phyloP scores from a whole-genome alignment of 2,113 vertebrate genomes.

The Platysternon megacephalum region DNA sequence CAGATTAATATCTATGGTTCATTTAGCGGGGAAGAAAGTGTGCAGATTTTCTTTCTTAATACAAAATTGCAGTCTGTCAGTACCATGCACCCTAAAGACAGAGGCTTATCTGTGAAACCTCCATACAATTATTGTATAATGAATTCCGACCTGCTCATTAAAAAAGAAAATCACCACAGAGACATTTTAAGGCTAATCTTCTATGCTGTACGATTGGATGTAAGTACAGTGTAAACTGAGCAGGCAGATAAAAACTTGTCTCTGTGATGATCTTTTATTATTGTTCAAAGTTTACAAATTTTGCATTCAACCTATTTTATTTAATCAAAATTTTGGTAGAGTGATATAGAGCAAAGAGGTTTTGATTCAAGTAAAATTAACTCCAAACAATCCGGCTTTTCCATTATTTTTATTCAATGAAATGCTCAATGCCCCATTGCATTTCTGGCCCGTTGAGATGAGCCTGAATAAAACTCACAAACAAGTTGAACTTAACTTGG shows the following conservation, averaged over 20 bases:
- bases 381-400: background rate
- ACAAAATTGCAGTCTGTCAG: slow-evolving; percentile 7
- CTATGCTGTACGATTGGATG: background rate
- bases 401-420: background rate
- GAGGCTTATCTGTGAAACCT: slow-evolving; percentile 56
- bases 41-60: slow-evolving; percentile 19
- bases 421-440: background rate
- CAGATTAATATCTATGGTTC: slow-evolving; percentile 17
- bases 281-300: slow-evolving; percentile 49
- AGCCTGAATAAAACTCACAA: background rate
- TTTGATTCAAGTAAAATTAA: slow-evolving; percentile 10
- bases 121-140: slow-evolving; percentile 66
- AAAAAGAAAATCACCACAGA: slow-evolving; percentile 69
- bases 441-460: background rate
- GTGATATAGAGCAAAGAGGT: background rate
- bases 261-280: slow-evolving; percentile 36
- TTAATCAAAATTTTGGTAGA: background rate
- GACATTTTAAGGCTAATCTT: slow-evolving; percentile 68
- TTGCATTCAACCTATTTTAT: slow-evolving; percentile 16
- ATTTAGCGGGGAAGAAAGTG: slow-evolving; percentile 28
- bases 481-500: background rate
- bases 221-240: slow-evolving; percentile 50
- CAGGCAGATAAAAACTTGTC: slow-evolving; percentile 44
- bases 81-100: slow-evolving; percentile 35
- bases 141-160: slow-evolving; percentile 71